Conservation (phyloP, 2,113 vertebrate genomes). For the Mormyrus lacerda region DNA sequence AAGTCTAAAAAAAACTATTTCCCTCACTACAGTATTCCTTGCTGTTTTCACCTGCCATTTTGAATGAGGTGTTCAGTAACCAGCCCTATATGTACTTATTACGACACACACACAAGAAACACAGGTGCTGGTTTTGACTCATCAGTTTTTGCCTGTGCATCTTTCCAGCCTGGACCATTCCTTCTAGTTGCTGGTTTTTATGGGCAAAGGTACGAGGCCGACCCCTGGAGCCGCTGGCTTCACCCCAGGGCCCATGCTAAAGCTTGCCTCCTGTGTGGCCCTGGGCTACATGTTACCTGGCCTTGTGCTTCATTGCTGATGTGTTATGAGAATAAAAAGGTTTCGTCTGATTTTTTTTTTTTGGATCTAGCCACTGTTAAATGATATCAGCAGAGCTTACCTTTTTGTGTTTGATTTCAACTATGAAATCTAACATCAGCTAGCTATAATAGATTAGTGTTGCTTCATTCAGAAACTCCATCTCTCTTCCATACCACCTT, state of each 20-base stretch:
- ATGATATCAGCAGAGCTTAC: not conserved
- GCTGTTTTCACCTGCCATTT: not conserved
- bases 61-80: no score
- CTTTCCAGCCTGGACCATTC: no score
- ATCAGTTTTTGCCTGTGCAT: no score
- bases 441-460: not conserved
- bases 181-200: no score
- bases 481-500: not conserved
- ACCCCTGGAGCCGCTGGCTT: no score
- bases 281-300: no score
- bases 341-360: not conserved
- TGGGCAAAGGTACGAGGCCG: no score
- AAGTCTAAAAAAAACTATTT: not conserved
- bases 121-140: no score
- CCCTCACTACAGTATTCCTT: not conserved
- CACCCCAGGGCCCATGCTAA: no score
- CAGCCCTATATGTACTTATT: no score
- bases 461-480: not conserved
- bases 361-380: not conserved
- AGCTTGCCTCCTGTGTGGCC: no score
- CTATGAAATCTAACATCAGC: not conserved
- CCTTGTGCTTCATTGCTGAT: not conserved
- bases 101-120: not conserved
- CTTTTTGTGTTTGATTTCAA: not conserved
- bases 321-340: not conserved